phyloP scores from a whole-genome alignment of 2,888 invertebrate species.

The Cryptocephalus moraei region DNA sequence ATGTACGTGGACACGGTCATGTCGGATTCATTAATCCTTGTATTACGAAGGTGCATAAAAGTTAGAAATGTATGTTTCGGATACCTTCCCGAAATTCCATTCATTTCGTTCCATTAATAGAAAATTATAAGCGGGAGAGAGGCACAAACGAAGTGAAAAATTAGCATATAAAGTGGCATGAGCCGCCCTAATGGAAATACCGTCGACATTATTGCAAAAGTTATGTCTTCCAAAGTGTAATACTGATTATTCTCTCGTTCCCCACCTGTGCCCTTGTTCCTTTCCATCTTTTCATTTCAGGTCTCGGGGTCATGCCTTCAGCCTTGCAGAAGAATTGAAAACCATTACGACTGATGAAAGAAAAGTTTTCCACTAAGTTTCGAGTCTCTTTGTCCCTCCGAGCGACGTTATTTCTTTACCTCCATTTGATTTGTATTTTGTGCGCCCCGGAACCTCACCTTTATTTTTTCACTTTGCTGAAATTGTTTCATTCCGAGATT shows the following conservation, averaged over 20 bases:
- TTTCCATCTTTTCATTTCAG: constrained; percentile 7
- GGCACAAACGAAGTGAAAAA: constrained; percentile 1
- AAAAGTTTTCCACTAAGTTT: constrained; percentile 38
- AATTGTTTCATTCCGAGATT: constrained; percentile 27
- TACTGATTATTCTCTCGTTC: constrained; percentile 4
- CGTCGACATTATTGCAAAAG: constrained; percentile 16
- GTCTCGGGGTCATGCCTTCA: constrained; percentile 23
- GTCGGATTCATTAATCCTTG: too few species aligned
- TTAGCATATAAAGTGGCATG: constrained; percentile 11
- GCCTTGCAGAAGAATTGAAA: constrained; percentile 34
- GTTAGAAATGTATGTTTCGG: too few species aligned
- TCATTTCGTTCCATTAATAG: too few species aligned
- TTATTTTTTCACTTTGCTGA: constrained; percentile 28
- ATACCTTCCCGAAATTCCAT: too few species aligned
- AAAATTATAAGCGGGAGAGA: too few species aligned
- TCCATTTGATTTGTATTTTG: constrained; percentile 35
- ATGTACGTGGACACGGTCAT: too few species aligned
- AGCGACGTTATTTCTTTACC: constrained; percentile 27
- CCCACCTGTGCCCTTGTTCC: constrained; percentile 12
- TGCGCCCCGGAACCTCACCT: constrained; percentile 22
- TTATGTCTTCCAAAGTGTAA: constrained; percentile 20
- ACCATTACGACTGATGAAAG: constrained; percentile 41
- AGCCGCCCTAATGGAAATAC: constrained; percentile 9
- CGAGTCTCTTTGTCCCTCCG: constrained; percentile 35
- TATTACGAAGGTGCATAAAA: too few species aligned